A percentile compares a stretch with the other conserved stretches of the same genome.
phyloP scores from a whole-genome alignment of 2,113 vertebrate species.

The Heptranchias perlo region DNA sequence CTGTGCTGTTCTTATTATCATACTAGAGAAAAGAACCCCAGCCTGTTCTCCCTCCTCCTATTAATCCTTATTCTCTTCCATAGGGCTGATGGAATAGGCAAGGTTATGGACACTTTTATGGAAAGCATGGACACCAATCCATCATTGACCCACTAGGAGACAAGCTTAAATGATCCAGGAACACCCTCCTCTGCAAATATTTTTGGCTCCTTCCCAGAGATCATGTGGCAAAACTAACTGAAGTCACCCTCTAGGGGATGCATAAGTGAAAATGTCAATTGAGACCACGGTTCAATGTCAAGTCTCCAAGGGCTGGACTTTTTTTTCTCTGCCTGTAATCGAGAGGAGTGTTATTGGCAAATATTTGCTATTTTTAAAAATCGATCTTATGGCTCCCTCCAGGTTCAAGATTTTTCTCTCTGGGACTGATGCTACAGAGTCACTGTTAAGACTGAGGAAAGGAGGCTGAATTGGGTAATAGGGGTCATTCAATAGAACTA shows the following conservation, averaged over 20 bases:
- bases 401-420: background rate
- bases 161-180: background rate
- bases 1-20: no score
- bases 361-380: background rate
- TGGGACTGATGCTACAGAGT: background rate
- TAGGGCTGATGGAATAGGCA: background rate
- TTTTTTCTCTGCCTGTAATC: background rate
- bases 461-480: background rate
- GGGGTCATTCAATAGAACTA: slow-evolving; percentile 5
- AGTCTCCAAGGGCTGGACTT: background rate
- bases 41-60: background rate
- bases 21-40: no score
- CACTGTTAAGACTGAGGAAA: background rate
- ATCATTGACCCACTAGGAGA: background rate
- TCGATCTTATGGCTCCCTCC: background rate
- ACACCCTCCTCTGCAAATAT: background rate
- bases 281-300: background rate
- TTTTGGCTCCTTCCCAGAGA: background rate
- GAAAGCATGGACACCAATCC: background rate
- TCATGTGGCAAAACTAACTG: background rate
- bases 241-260: background rate
- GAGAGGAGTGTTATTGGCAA: background rate
- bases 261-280: background rate
- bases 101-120: background rate
- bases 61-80: background rate